These are phyloP conservation scores for Sphaeramia orbicularis DNA, from an alignment of 2,797 vertebrate species.

Conservation along the genomic window DNA sequence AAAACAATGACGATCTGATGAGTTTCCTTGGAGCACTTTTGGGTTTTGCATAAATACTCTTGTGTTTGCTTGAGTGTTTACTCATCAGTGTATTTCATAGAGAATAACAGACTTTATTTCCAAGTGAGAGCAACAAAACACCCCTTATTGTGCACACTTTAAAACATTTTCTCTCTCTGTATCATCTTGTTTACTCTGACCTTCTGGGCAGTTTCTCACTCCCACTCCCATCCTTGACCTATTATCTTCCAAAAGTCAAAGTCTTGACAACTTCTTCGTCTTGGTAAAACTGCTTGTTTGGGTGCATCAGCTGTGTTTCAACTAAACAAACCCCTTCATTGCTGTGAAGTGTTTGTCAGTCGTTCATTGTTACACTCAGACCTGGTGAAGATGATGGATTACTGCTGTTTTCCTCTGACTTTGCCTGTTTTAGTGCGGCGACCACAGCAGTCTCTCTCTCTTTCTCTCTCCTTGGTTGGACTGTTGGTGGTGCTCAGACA, in stretches of 20 bases:
- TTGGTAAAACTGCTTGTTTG: background rate
- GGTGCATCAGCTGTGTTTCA: background rate
- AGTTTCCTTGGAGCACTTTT: background rate
- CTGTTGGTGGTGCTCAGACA: slow-evolving; percentile 66
- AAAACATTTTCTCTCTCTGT: slow-evolving; percentile 30
- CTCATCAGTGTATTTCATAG: too few species aligned
- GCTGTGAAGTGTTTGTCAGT: slow-evolving; percentile 22
- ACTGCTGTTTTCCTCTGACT: slow-evolving; percentile 46
- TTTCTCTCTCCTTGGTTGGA: slow-evolving; percentile 24
- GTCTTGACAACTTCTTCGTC: slow-evolving; percentile 9
- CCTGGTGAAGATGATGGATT: slow-evolving; percentile 57
- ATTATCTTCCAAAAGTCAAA: slow-evolving; percentile 37
- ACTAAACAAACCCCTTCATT: slow-evolving; percentile 21
- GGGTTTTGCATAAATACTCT: too few species aligned
- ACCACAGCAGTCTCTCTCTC: slow-evolving; percentile 37
- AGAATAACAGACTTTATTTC: too few species aligned
- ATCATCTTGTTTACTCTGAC: slow-evolving; percentile 49
- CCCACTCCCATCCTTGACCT: slow-evolving; percentile 20
- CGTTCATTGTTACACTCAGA: slow-evolving; percentile 33
- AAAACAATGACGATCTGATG: background rate
- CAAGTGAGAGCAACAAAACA: slow-evolving; percentile 35
- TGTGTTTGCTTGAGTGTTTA: too few species aligned
- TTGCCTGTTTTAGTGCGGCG: slow-evolving; percentile 48
- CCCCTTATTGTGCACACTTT: slow-evolving; percentile 21
- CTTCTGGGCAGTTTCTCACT: slow-evolving; percentile 36